Evolutionary conservation across 2,113 vertebrate species (phyloP), one percentile per base, ranked within the genome.

Genomic region (Tilapia sparmanii): DNA sequence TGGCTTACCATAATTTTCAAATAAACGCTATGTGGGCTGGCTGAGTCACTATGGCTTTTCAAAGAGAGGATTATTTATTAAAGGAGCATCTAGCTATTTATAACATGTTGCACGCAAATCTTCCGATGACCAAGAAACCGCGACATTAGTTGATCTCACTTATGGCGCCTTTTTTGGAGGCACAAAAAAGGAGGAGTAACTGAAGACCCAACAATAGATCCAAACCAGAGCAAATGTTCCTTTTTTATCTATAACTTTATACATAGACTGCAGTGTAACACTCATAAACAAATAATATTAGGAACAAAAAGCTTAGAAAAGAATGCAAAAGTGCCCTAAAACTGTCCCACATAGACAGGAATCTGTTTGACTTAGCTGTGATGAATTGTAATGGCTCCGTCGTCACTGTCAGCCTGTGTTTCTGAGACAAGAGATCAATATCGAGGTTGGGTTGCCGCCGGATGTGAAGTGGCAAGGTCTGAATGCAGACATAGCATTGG

Each of bases 21-120:
- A 90, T 83, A 54, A 90, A 90, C 52, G 15, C 53, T 82, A 92
- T 87, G 78, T 92, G 85, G 91, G 90, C 71, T 40, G 90, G 76
- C 29, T 95, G 90, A 95, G 61, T 91, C 93, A 93, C 4, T 31
- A 61, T 22, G 8, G 84, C 84, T 86, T 90, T 88, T 94, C 50
- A 84, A 90, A 90, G 26, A 8, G 5, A 71, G 16, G 78, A 15
- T 66, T 66, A 55, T 73, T 82, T 86, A 76, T 83, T 85, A 73
- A 83, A 40, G 55, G 19, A 86, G 47, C 42, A 82, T 81, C 15
- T 45, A 22, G 42, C 83, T 83, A 87, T 88, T 86, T 82, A 40
- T 85, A 85, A 66, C 54, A 6, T 10, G 26, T 61, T 40, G 40
- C 29, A 47, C 6, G 71, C 61, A 78, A 4, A 24, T 81, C n/a